These are phyloP conservation scores for Mastigias papua DNA, from an alignment of 30 jellyfish, hydroid and myxozoan genomes.

Conservation along the genomic window DNA sequence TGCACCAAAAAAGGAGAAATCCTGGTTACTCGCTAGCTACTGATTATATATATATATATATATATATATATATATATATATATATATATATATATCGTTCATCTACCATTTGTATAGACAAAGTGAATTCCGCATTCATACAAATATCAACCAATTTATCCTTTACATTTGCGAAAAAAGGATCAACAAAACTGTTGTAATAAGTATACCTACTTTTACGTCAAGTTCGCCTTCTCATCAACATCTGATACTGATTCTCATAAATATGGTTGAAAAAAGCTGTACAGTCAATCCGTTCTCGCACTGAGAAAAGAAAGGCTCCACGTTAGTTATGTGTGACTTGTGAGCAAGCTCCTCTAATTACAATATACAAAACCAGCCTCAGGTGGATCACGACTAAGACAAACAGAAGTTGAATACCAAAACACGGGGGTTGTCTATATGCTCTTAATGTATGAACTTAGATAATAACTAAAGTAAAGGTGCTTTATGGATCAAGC, in stretches of 20 bases:
- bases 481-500: neutral
- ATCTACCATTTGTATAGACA: too few relatives aligned
- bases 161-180: too few relatives aligned
- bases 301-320: neutral
- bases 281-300: neutral
- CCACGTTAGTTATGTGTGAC: conserved; percentile 6
- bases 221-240: too few relatives aligned
- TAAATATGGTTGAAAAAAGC: neutral
- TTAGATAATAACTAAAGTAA: neutral
- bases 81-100: too few relatives aligned
- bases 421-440: conserved; percentile 6
- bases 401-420: conserved; percentile 1
- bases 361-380: conserved; percentile 18
- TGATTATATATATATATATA: neutral
- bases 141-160: neutral
- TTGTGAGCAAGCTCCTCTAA: neutral
- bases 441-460: neutral
- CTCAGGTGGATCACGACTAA: neutral
- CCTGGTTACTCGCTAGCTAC: too few relatives aligned
- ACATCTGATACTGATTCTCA: too few relatives aligned
- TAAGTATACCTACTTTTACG: neutral
- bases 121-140: neutral
- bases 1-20: too few relatives aligned
- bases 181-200: too few relatives aligned
- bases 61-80: too few relatives aligned